A percentile compares a stretch with the other conserved stretches of the same genome.
Conservation (phyloP, 2,888 invertebrate species). For the Coecobrya sp. region DNA sequence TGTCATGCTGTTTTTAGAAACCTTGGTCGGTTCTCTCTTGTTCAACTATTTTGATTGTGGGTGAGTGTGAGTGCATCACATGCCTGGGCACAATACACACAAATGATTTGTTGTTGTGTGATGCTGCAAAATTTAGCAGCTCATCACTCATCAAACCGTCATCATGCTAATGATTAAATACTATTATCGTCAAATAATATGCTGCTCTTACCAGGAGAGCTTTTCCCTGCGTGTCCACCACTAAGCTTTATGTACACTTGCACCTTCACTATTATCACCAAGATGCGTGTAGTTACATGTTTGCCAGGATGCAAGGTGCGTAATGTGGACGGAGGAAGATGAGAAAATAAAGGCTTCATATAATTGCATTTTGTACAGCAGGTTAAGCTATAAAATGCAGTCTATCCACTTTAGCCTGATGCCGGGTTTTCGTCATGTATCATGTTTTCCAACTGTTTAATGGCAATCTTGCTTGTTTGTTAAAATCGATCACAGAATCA, state of each 20-base stretch:
- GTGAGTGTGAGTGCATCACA: not conserved
- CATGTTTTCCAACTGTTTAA: too few relatives aligned
- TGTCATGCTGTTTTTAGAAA: slow-evolving; percentile 55
- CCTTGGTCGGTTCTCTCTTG: slow-evolving; percentile 35
- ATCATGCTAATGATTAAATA: not conserved
- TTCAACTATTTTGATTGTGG: not conserved
- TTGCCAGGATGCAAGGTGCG: too few relatives aligned
- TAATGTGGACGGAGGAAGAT: too few relatives aligned
- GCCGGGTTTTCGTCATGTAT: too few relatives aligned
- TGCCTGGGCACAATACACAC: not conserved
- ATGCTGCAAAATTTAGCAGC: slow-evolving; percentile 67
- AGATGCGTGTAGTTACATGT: too few relatives aligned
- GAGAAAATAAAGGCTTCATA: too few relatives aligned
- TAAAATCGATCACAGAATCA: too few relatives aligned
- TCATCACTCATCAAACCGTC: slow-evolving; percentile 70
- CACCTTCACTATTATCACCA: not conserved
- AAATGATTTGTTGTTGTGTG: slow-evolving; percentile 25
- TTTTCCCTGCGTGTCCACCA: not conserved
- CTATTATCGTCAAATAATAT: not conserved
- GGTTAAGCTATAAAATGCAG: too few relatives aligned
- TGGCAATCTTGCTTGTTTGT: not conserved
- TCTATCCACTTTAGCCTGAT: too few relatives aligned
- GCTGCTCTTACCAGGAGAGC: too few relatives aligned
- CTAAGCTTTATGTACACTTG: too few relatives aligned
- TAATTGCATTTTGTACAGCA: too few relatives aligned